These are phyloP conservation scores for Synergus gifuensis DNA, from an alignment of 2,888 invertebrate genomes.

Conservation along the genomic window DNA sequence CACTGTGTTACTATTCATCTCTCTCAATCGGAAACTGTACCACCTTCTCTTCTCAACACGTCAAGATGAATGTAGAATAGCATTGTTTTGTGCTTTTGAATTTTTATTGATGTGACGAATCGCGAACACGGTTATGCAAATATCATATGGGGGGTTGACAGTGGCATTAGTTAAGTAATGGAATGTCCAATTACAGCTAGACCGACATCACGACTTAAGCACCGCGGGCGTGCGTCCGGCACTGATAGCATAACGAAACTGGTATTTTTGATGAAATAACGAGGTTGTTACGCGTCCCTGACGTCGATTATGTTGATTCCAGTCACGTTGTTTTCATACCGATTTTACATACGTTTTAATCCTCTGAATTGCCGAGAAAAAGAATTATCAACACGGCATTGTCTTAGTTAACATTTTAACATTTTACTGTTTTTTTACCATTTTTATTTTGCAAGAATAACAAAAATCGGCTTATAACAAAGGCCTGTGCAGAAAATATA, in stretches of 20 bases:
- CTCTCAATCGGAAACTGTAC: too few species aligned
- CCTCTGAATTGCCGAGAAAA: neutral
- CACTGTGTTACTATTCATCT: too few species aligned
- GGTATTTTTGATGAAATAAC: conserved; percentile 37
- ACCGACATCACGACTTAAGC: conserved; percentile 49
- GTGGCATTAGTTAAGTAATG: conserved; percentile 49
- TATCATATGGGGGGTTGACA: conserved; percentile 39
- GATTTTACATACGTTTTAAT: conserved; percentile 22
- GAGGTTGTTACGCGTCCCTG: conserved; percentile 34
- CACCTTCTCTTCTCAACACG: too few species aligned
- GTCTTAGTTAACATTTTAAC: neutral
- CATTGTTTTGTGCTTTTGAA: neutral
- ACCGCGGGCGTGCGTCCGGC: conserved; percentile 42
- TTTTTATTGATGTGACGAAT: conserved; percentile 39
- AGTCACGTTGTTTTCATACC: conserved; percentile 31
- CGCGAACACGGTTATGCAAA: conserved; percentile 5
- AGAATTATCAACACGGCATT: neutral
- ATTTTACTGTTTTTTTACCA: neutral
- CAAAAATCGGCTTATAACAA: too few species aligned
- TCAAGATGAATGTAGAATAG: neutral
- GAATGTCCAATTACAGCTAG: conserved; percentile 54
- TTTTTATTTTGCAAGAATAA: neutral
- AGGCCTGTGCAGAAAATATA: too few species aligned
- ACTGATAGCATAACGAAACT: conserved; percentile 35
- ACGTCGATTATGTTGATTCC: conserved; percentile 18